These are phyloP conservation scores for Cynopterus brachyotis DNA, from an alignment of 2,113 vertebrate species.

Conservation along the genomic window DNA sequence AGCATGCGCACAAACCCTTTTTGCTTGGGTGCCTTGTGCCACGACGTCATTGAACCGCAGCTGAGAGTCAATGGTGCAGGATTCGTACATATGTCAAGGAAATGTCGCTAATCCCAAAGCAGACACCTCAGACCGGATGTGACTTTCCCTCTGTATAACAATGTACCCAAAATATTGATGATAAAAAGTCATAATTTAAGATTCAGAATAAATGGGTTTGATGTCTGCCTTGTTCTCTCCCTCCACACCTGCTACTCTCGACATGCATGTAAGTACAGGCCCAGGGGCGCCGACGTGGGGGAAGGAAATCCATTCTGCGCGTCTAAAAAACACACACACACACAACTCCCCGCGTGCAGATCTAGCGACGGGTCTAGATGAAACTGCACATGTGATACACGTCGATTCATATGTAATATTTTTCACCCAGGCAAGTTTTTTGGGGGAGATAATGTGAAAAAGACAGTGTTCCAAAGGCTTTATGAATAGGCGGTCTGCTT, in stretches of 20 bases:
- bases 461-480: background rate
- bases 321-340: background rate
- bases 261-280: background rate
- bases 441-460: background rate
- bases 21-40: background rate
- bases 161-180: constrained; percentile 79
- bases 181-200: constrained; percentile 73
- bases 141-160: constrained; percentile 75
- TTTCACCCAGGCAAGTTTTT: background rate
- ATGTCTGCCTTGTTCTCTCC: constrained; percentile 72
- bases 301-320: background rate
- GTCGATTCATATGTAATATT: background rate
- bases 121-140: constrained; percentile 73
- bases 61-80: constrained; percentile 46
- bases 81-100: constrained; percentile 49
- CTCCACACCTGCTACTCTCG: background rate
- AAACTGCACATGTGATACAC: background rate
- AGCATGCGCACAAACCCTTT: background rate
- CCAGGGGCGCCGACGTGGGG: background rate
- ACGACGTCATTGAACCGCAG: background rate
- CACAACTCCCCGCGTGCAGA: background rate
- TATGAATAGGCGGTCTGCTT: background rate
- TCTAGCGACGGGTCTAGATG: background rate
- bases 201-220: constrained; percentile 81
- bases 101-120: constrained; percentile 63